Base-by-base conservation (phyloP, 2,888 invertebrate genomes). In the Epinotia ramella region DNA sequence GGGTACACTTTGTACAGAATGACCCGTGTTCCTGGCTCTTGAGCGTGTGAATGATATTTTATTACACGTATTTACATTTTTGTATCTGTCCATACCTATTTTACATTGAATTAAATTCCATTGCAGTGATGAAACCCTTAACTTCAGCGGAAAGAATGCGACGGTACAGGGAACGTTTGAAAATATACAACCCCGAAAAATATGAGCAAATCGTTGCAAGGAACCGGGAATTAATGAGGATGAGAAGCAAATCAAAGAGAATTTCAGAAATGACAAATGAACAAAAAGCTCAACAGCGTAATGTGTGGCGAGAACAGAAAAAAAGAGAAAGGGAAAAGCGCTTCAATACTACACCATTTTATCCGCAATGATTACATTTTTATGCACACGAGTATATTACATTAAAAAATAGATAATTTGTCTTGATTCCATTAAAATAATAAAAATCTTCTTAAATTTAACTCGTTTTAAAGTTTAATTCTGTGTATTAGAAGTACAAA, bases 81-180 rank as follows among this genome's bases (percentile, higher is more conserved):
- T 13, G 9, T 40, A 57, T 28, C 13, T 33, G 33, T 62, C 13
- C 1, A 62, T 62, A 16, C 28, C 12, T 59, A 24, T 24, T 16
- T n/a, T 3, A 60, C 28, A n/a, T 16, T n/a, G 1, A 33, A 62
- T n/a, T 33, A 0, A 49, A 28, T 46, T 28, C 3, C 28, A 53
- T 53, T 53, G 18, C 33, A 53, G 18, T 24, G 12, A 56, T 12
- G 11, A 66, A 2, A n/a, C 66, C 53, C 28, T n/a, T 66, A 53
- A 53, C 53, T 53, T 12, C 12, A 12, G 66, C 66, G 20, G 66
- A 66, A 53, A 53, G 53, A 53, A 56, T 66, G 66, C 53, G 66
- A 28, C 53, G 66, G 18, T 66, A 66, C 66, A 66, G 66, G 6
- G 53, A 66, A 28, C 66, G 66, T 12, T 18, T 66, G 53, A 66